Conservation (phyloP, 2,888 invertebrate species). For the Keiferia lycopersicella region DNA sequence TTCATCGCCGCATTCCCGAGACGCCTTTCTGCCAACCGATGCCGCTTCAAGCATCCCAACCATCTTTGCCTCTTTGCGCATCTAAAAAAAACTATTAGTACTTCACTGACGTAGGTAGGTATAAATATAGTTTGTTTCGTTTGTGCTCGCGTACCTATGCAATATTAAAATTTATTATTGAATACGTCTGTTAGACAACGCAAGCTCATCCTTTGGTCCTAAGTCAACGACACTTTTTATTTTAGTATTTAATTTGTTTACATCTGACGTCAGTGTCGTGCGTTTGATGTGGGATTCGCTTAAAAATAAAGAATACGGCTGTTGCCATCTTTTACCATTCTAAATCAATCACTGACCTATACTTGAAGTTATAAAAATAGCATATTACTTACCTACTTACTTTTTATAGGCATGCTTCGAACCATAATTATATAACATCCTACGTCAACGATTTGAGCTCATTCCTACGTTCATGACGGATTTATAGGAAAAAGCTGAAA, state of each 20-base stretch:
- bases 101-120: too few relatives aligned
- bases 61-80: neutral
- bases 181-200: too few relatives aligned
- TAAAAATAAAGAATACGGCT: too few relatives aligned
- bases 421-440: too few relatives aligned
- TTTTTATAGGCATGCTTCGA: neutral
- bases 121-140: too few relatives aligned
- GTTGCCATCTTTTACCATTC: neutral
- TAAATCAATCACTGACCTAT: conserved; percentile 1
- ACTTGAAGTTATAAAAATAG: neutral
- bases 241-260: too few relatives aligned
- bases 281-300: too few relatives aligned
- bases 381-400: neutral
- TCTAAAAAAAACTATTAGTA: neutral
- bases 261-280: too few relatives aligned
- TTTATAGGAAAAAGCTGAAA: conserved; percentile 8
- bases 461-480: neutral
- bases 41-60: neutral
- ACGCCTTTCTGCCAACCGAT: neutral
- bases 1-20: neutral
- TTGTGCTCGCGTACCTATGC: too few relatives aligned
- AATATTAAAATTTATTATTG: too few relatives aligned
- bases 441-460: neutral
- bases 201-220: too few relatives aligned
- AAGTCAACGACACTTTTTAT: too few relatives aligned